phyloP scores from a whole-genome alignment of 2,113 vertebrate species.

The Meles meles region DNA sequence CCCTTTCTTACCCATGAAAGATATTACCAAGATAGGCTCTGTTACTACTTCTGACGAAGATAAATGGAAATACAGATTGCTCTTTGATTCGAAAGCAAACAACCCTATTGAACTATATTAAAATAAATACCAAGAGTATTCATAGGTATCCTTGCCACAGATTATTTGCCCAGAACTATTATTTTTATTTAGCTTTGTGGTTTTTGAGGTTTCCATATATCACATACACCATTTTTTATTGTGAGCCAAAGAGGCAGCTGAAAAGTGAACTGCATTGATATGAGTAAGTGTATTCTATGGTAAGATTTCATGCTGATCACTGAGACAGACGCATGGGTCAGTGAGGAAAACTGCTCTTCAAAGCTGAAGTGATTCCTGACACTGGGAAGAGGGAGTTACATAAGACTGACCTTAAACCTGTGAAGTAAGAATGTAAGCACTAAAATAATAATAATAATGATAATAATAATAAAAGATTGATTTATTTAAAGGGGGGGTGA shows the following conservation, averaged over 20 bases:
- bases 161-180: not conserved
- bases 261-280: not conserved
- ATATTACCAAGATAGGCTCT: not conserved
- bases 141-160: not conserved
- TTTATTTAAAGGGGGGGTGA: not conserved
- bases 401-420: not conserved
- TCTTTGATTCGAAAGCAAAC: constrained; percentile 49
- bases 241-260: not conserved
- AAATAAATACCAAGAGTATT: constrained; percentile 28
- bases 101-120: not conserved
- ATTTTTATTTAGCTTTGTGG: constrained; percentile 20
- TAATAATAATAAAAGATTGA: not conserved
- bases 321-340: not conserved
- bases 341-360: not conserved
- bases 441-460: too few relatives aligned
- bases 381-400: not conserved
- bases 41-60: not conserved
- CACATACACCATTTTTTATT: not conserved
- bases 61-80: constrained; percentile 38
- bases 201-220: constrained; percentile 1
- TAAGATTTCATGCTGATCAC: not conserved
- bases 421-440: not conserved
- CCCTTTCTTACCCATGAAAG: not conserved
- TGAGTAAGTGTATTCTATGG: not conserved
- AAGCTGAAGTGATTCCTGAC: not conserved